Evolutionary conservation across 1,140 invertebrate genomes (phyloP).

Genomic region (Archivesica marissinica): DNA sequence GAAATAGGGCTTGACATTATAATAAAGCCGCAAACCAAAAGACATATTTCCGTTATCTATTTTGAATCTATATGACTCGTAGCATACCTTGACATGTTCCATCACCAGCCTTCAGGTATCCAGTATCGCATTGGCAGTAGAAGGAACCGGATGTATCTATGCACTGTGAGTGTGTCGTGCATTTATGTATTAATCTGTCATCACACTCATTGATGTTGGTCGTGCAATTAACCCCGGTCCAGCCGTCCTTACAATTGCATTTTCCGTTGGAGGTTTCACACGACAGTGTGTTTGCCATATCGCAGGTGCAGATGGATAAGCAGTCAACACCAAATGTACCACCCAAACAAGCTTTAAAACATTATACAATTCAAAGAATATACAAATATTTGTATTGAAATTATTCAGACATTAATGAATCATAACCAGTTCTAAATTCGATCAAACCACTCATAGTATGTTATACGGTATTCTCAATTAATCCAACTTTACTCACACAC

Average conservation of each 20-base stretch:
- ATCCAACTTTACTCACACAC: no score
- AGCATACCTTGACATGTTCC: neutral
- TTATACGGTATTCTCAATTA: no score
- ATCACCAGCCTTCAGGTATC: neutral
- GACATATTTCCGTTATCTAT: no score
- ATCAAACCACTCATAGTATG: no score
- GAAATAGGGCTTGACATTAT: no score
- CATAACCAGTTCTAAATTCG: no score
- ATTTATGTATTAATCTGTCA: neutral
- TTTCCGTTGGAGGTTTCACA: neutral
- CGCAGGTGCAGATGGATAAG: neutral
- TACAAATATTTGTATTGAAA: no score
- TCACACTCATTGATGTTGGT: neutral
- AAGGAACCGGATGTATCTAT: neutral
- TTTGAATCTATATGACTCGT: no score
- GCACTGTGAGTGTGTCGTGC: neutral
- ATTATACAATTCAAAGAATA: no score
- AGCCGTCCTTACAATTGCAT: constrained; percentile 40
- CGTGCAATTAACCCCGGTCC: constrained; percentile 11
- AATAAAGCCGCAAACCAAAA: no score
- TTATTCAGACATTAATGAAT: no score
- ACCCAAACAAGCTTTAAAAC: neutral
- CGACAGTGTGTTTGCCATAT: neutral
- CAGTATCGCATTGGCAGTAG: neutral
- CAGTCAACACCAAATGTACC: neutral